Percentiles rank a stretch among this genome's conserved stretches.
phyloP scores from a whole-genome alignment of 2,113 vertebrate genomes.

The Campylomormyrus numenius region DNA sequence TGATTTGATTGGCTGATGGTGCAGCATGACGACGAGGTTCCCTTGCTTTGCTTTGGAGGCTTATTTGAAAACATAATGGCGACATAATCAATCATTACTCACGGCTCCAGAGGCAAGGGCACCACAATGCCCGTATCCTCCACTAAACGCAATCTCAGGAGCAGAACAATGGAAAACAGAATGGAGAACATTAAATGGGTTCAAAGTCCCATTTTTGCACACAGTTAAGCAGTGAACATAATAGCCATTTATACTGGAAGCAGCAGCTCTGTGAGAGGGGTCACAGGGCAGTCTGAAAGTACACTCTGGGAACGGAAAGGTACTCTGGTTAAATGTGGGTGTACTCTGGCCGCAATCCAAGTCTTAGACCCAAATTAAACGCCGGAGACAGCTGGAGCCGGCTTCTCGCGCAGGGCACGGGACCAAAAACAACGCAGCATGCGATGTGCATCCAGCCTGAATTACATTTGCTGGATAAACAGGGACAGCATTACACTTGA shows the following conservation, averaged over 20 bases:
- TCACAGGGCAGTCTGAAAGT: neutral
- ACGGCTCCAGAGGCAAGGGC: neutral
- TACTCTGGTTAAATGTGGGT: neutral
- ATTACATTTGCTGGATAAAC: neutral
- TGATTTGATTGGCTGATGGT: neutral
- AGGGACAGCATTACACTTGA: neutral
- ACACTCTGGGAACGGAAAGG: neutral
- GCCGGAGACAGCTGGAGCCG: neutral
- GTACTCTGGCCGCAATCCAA: neutral
- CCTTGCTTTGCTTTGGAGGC: neutral
- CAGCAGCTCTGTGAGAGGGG: neutral
- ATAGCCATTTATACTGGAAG: neutral
- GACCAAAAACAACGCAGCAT: conserved; percentile 1
- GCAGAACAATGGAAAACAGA: neutral
- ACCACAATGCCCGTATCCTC: neutral
- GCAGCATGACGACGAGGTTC: neutral
- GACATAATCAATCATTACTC: neutral
- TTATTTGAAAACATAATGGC: neutral
- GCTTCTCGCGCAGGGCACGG: neutral
- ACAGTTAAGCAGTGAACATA: neutral
- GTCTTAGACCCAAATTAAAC: conserved; percentile 1
- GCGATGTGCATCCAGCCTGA: neutral
- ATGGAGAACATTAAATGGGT: neutral
- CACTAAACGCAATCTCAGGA: neutral
- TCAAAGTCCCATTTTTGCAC: neutral